phyloP scores from a whole-genome alignment of 2,113 vertebrate genomes.

The Lonchura striata region DNA sequence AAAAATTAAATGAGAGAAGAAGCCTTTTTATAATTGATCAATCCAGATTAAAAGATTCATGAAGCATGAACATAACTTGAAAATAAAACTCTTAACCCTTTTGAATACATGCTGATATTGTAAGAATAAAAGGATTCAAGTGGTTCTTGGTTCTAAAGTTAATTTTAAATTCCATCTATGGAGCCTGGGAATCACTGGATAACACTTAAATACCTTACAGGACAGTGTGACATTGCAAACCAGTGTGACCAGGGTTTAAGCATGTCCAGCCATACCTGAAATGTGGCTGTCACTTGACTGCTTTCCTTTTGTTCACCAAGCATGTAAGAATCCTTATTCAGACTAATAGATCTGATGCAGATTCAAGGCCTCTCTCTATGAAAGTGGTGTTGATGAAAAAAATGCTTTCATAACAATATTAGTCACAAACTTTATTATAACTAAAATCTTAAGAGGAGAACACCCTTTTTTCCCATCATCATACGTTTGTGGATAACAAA shows the following conservation, averaged over 20 bases:
- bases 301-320: background rate
- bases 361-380: background rate
- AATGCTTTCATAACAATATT: background rate
- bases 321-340: fast-evolving
- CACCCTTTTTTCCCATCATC: background rate
- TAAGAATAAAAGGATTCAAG: background rate
- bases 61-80: background rate
- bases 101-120: background rate
- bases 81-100: background rate
- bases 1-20: background rate
- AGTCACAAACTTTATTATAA: background rate
- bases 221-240: background rate
- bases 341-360: background rate
- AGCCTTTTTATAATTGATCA: background rate
- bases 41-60: background rate
- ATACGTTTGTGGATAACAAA: background rate
- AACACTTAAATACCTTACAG: background rate
- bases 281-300: background rate
- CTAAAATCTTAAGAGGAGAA: background rate
- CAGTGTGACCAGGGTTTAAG: background rate
- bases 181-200: background rate
- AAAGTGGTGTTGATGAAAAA: background rate
- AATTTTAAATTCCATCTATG: background rate
- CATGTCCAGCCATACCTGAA: background rate
- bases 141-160: background rate